Evolutionary conservation across 2,888 invertebrate species (phyloP), one percentile per base, ranked within the genome.

Genomic region (Athalia circularis): DNA sequence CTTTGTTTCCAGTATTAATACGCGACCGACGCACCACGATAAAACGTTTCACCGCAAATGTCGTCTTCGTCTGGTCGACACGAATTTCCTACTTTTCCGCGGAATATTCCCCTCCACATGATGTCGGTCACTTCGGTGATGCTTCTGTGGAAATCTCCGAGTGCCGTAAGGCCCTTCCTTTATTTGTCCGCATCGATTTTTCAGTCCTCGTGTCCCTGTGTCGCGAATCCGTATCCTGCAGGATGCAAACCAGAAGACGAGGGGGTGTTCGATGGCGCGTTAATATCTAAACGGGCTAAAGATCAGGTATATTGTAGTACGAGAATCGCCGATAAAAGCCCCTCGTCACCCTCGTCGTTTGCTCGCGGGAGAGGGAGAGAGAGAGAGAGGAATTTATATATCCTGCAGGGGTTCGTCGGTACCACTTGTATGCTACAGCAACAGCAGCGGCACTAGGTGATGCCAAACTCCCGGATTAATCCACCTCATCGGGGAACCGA

Each of bases 381-480:
- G 47, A 72, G 59, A 50, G 59, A 59, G n/a, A 43, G 72, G 72
- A 57, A 59, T 59, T 57, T 59, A 72, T 48, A 29, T 29, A 47
- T 47, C 72, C 72, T 47, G 47, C 59, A 47, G 59, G 57, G 72
- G 47, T 59, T 9, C 29, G 29, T 29, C 29, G 29, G 59, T 59
- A 59, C 72, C 68, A 68, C 68, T 68, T 68, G 72, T 72, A 57
- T 45, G 50, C 13, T 54, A 54, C n/a, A 9, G 54, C 11, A 11
- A 9, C 54, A 54, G n/a, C 29, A 29, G 29, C 29, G 47, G 45
- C 65, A 54, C 68, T 68, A 50, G 68, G 68, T 54, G 68, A 72
- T 72, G 59, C 72, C 6, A 59, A 72, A 54, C 52, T 57, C 59
- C 15, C 72, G 72, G 72, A 72, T 72, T 72, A 59, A 59, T 72